Evolutionary conservation across 2,113 vertebrate genomes (phyloP).

Genomic region (Plectropomus leopardus): DNA sequence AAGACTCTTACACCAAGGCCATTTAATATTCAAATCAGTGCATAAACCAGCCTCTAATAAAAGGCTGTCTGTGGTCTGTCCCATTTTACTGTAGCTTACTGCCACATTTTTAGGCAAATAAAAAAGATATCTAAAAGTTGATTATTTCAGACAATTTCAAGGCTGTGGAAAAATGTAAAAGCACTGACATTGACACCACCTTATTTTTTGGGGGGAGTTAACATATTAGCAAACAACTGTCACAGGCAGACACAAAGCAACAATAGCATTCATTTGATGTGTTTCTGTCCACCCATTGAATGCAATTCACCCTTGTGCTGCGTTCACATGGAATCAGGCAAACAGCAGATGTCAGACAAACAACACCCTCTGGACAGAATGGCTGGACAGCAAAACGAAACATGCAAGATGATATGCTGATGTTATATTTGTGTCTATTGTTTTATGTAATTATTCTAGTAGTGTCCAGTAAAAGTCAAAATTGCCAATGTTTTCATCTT

Average conservation of each 20-base stretch:
- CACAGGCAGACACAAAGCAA: not conserved
- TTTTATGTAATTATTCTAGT: too few species aligned
- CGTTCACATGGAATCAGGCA: too few species aligned
- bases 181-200: not conserved
- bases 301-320: not conserved
- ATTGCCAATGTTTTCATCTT: too few species aligned
- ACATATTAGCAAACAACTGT: not conserved
- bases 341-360: too few species aligned
- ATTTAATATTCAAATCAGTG: not conserved
- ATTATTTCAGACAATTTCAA: not conserved
- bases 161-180: not conserved
- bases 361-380: too few species aligned
- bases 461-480: too few species aligned
- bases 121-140: not conserved
- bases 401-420: too few species aligned
- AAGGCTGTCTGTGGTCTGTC: not conserved
- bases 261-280: not conserved
- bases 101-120: not conserved
- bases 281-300: not conserved
- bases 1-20: not conserved
- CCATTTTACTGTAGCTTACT: not conserved
- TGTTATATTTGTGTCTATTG: too few species aligned
- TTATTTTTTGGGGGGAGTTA: not conserved
- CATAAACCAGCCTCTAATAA: not conserved
- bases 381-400: too few species aligned